A percentile compares a stretch with the other conserved stretches of the same genome.
These are phyloP conservation scores for Gyps fulvus DNA, from an alignment of 2,113 vertebrate genomes.

Conservation along the genomic window DNA sequence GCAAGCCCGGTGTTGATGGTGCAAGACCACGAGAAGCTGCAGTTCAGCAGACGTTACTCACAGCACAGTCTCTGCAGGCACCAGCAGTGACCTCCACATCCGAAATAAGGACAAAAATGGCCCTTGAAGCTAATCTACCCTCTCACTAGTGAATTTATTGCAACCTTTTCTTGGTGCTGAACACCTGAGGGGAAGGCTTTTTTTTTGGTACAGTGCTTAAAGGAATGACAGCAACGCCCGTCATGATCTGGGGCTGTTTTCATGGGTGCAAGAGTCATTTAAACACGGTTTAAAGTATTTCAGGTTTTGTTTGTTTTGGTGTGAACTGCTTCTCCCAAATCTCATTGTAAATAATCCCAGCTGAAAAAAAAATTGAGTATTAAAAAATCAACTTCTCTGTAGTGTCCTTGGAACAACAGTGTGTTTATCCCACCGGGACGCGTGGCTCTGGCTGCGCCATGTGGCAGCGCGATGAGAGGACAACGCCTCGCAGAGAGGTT, in stretches of 20 bases:
- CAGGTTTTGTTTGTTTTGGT: background rate
- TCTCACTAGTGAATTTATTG: background rate
- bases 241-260: background rate
- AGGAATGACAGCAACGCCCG: rapidly evolving
- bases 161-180: background rate
- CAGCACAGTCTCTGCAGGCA: background rate
- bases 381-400: background rate
- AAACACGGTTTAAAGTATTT: background rate
- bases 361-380: background rate
- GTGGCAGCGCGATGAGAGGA: background rate
- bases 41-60: background rate
- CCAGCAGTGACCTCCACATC: background rate
- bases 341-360: background rate
- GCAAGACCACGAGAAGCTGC: background rate
- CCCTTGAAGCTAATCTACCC: background rate
- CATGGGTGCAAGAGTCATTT: background rate
- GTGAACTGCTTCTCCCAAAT: background rate
- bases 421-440: background rate
- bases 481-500: background rate
- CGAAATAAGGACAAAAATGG: background rate
- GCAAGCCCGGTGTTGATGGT: background rate
- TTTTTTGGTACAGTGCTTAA: background rate
- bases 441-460: background rate
- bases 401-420: background rate
- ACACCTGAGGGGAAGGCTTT: background rate